phyloP scores from a whole-genome alignment of 2,888 invertebrate genomes.

The Oxycera nigricornis region DNA sequence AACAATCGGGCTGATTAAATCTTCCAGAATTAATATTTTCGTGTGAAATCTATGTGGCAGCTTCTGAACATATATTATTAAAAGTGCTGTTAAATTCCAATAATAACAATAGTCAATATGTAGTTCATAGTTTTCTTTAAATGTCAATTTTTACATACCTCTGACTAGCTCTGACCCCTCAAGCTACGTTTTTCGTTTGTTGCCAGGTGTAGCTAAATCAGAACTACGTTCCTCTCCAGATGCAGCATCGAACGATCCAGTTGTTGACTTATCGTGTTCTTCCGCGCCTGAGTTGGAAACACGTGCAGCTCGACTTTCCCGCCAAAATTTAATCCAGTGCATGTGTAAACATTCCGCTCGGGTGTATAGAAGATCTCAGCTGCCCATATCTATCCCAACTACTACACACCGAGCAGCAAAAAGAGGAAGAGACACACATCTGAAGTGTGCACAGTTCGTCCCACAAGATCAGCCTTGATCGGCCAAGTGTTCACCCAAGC shows the following conservation, averaged over 20 bases:
- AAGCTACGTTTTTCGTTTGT: no score
- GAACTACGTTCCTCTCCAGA: not conserved
- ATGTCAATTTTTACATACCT: no score
- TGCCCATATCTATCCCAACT: not conserved
- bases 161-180: no score
- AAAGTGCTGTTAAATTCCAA: no score
- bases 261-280: not conserved
- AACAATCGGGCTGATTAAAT: no score
- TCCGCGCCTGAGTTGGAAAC: not conserved
- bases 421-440: not conserved
- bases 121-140: no score
- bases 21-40: no score
- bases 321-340: slow-evolving; percentile 8
- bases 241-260: not conserved
- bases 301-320: not conserved
- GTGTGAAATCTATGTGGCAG: no score
- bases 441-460: not conserved
- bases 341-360: slow-evolving; percentile 1
- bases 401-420: not conserved
- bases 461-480: not conserved
- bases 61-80: no score
- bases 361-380: not conserved
- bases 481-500: slow-evolving; percentile 2
- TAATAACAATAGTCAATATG: no score
- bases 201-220: no score